Evolutionary conservation across 1,140 invertebrate genomes (phyloP).

Genomic region (Trichonephila inaurata): DNA sequence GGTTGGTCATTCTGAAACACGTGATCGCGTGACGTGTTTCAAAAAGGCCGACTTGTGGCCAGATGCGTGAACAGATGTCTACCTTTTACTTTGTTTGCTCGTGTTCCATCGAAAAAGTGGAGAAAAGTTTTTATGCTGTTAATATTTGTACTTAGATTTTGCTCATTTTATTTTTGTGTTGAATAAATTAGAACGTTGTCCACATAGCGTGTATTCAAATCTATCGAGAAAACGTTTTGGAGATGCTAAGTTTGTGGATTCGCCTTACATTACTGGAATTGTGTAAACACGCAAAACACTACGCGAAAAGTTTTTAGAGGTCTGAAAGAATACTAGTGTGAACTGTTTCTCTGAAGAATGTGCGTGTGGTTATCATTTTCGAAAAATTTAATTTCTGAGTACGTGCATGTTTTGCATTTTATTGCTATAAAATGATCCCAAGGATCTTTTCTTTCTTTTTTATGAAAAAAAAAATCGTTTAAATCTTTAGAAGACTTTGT

Average conservation of each 20-base stretch:
- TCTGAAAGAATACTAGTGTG: conserved; percentile 19
- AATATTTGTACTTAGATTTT: not conserved
- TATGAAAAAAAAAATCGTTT: too few relatives aligned
- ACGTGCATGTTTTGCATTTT: not conserved
- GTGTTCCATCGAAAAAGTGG: not conserved
- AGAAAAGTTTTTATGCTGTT: conserved; percentile 11
- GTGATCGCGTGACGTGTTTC: conserved; percentile 65
- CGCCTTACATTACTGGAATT: conserved; percentile 29
- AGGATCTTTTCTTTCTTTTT: too few relatives aligned
- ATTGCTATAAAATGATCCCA: too few relatives aligned
- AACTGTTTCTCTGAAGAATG: conserved; percentile 30
- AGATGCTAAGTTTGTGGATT: not conserved
- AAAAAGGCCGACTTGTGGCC: conserved; percentile 22
- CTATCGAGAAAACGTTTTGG: conserved; percentile 31
- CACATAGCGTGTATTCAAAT: conserved; percentile 37
- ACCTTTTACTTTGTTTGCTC: conserved; percentile 62
- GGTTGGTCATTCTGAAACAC: conserved; percentile 49
- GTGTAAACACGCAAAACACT: conserved; percentile 36
- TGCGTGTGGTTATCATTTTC: conserved; percentile 28
- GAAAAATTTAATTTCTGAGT: conserved; percentile 26
- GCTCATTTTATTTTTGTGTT: not conserved
- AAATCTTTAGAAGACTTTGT: too few relatives aligned
- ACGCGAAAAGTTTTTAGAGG: not conserved
- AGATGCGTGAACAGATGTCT: conserved; percentile 67
- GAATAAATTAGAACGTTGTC: conserved; percentile 7